Conservation (phyloP, 2,888 invertebrate species). For the Elgonia sp. region DNA sequence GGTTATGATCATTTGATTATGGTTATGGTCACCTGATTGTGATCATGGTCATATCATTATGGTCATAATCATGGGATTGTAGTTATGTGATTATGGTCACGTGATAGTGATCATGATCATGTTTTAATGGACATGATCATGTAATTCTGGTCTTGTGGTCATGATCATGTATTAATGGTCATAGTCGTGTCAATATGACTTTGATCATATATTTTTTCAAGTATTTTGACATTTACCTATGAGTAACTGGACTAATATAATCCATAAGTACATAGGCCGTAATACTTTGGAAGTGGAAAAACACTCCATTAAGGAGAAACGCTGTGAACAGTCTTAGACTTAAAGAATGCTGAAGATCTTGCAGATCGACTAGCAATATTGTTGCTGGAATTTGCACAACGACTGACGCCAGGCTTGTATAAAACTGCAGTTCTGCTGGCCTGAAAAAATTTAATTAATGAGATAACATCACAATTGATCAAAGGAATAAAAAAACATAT, state of each 20-base stretch:
- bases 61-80: too few relatives aligned
- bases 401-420: slow-evolving; percentile 92
- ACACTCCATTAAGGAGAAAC: slow-evolving; percentile 91
- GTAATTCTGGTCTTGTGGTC: too few relatives aligned
- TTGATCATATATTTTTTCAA: background rate
- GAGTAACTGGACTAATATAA: slow-evolving; percentile 93
- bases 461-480: too few relatives aligned
- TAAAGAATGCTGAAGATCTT: slow-evolving; percentile 87
- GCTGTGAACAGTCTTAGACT: slow-evolving; percentile 88
- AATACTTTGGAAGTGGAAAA: slow-evolving; percentile 94
- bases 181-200: too few relatives aligned
- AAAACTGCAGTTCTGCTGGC: slow-evolving; percentile 93
- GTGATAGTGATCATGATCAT: too few relatives aligned
- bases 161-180: too few relatives aligned
- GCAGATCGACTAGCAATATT: slow-evolving; percentile 90
- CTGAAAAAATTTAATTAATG: slow-evolving; percentile 85
- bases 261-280: slow-evolving; percentile 93
- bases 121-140: too few relatives aligned
- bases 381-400: slow-evolving; percentile 92
- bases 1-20: too few relatives aligned
- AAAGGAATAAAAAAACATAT: too few relatives aligned
- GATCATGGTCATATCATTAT: too few relatives aligned
- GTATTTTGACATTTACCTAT: slow-evolving; percentile 88
- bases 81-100: too few relatives aligned
- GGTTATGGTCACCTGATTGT: too few relatives aligned